Evolutionary conservation across 2,888 invertebrate species (phyloP), one percentile per base, ranked within the genome.

Genomic region (Escarpia spicata): DNA sequence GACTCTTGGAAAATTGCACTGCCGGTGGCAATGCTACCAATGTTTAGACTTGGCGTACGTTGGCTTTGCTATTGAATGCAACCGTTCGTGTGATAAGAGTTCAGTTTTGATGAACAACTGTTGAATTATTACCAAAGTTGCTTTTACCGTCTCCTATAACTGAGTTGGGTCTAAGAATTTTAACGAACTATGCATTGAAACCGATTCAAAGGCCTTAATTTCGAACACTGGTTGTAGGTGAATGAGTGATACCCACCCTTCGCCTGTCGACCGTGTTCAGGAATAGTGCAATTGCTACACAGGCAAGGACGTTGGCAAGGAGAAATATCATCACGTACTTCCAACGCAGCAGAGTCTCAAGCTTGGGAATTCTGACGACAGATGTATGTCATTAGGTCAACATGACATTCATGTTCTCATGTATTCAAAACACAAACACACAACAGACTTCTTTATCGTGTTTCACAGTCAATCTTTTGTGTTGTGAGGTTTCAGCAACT

Each of bases 281-380:
- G 90, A 95, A 92, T 43, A 95, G 91, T 12, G 96, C 94, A 15
- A 95, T 94, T 1, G 94, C 93, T 12, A 96, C 95, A 94, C 96
- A 96, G 37, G 95, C 95, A 15, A 96, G 93, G 10, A 95, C 94
- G 93, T 96, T 96, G 52, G 94, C 95, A 91, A 96, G 93, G n/a
- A 96, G 94, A 93, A 95, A 96, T 91, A 96, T 96, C 96, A 96
- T 96, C 15, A 96, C 96, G 94, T 95, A 96, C 93, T 96, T 96
- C 96, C 96, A 96, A 92, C 95, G 94, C 43, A 92, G 45, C 75
- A 96, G 93, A 6, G 93, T 94, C 89, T 95, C 95, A 43, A 90
- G 91, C 19, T 9, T 26, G 2, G 93, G 91, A 15, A 93, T 31
- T 15, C 93, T 93, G 92, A 44, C 60, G 52, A 90, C 90, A 92